Evolutionary conservation across 92 coral and sea anemone species (phyloP).

Genomic region (Epizoanthus fatuus): DNA sequence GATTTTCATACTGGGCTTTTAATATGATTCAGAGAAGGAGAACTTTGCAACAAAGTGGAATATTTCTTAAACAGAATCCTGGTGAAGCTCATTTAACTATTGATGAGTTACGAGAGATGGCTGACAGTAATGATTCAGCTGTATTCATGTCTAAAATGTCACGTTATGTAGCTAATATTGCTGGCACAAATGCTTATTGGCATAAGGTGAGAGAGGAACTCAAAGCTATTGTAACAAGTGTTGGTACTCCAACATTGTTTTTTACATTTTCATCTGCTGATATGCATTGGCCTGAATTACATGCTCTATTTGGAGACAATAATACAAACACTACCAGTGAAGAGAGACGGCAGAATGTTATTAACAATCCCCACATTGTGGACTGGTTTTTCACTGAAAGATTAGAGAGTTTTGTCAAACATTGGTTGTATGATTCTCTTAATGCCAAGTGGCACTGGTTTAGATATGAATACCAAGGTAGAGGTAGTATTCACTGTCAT

Average conservation of each 20-base stretch:
- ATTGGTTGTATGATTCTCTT: too few relatives aligned
- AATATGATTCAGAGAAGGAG: slow-evolving; percentile 72
- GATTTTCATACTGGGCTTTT: slow-evolving; percentile 80
- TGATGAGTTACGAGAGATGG: slow-evolving; percentile 77
- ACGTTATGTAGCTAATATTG: slow-evolving; percentile 78
- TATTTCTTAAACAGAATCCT: too few relatives aligned
- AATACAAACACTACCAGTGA: slow-evolving; percentile 56
- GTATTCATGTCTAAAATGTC: slow-evolving; percentile 74
- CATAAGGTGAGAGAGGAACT: too few relatives aligned
- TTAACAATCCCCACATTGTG: slow-evolving; percentile 75
- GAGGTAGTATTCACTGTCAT: too few relatives aligned
- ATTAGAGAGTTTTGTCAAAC: too few relatives aligned
- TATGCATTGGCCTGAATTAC: slow-evolving; percentile 1
- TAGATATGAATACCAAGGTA: too few relatives aligned
- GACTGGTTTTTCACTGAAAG: too few relatives aligned
- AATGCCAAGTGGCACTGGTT: too few relatives aligned
- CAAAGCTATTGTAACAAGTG: slow-evolving; percentile 47
- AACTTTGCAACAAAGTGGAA: slow-evolving; percentile 60
- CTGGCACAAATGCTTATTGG: not conserved
- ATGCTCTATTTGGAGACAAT: slow-evolving; percentile 40
- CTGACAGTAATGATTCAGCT: slow-evolving; percentile 52
- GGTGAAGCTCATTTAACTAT: slow-evolving; percentile 61
- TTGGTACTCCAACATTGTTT: slow-evolving; percentile 79
- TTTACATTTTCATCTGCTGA: slow-evolving; percentile 84
- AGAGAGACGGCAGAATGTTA: slow-evolving; percentile 70